Evolutionary conservation across 2,888 invertebrate genomes (phyloP).

Genomic region (Melinaea menophilus): DNA sequence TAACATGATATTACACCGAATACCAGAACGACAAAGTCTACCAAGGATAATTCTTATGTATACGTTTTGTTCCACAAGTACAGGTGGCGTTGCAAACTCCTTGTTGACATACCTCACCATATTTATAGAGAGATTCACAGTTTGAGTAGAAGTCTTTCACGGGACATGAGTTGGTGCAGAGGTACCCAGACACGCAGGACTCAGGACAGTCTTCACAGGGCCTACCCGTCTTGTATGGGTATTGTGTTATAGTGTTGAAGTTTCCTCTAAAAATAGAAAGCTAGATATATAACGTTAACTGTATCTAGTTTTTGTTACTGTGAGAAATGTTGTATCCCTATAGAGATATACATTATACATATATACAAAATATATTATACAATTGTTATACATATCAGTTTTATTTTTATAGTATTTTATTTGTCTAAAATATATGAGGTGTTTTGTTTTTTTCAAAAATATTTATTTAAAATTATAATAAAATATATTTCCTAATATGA

Average conservation of each 20-base stretch:
- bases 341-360: too few species aligned
- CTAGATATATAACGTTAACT: background rate
- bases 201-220: constrained; percentile 82
- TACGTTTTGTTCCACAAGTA: constrained; percentile 77
- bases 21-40: constrained; percentile 19
- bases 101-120: constrained; percentile 62
- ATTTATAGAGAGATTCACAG: constrained; percentile 79
- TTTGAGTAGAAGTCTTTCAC: constrained; percentile 85
- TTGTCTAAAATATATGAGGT: too few species aligned
- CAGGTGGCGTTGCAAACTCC: constrained; percentile 86
- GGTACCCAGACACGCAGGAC: constrained; percentile 79
- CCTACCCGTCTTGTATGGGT: constrained; percentile 82
- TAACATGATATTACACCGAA: background rate
- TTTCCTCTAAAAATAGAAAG: constrained; percentile 80
- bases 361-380: too few species aligned
- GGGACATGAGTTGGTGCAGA: constrained; percentile 86
- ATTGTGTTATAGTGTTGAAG: constrained; percentile 77
- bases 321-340: too few species aligned
- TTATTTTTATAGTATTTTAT: too few species aligned
- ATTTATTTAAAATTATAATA: too few species aligned
- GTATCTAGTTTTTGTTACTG: too few species aligned
- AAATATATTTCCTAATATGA: too few species aligned
- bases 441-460: too few species aligned
- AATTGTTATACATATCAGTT: too few species aligned
- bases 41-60: constrained; percentile 50